Evolutionary conservation across 1,140 invertebrate species (phyloP).

Genomic region (Sitobion miscanthi): DNA sequence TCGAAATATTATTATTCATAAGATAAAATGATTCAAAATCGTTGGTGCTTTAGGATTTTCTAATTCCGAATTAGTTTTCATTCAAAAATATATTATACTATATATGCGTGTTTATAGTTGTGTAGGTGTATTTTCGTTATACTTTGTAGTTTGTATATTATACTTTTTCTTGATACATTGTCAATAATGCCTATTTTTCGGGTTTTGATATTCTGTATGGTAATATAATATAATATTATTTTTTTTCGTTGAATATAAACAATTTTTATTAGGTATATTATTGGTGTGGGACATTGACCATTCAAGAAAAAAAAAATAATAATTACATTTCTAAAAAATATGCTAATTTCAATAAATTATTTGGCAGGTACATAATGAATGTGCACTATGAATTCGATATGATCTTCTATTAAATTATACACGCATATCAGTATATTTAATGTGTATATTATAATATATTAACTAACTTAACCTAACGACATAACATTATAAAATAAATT

Average conservation of each 20-base stretch:
- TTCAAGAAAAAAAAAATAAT: not conserved
- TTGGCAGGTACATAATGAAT: not conserved
- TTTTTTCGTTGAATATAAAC: not conserved
- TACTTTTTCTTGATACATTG: not conserved
- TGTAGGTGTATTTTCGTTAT: not conserved
- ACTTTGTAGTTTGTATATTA: not conserved
- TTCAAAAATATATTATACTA: not conserved
- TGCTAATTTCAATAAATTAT: slow-evolving; percentile 1
- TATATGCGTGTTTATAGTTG: not conserved
- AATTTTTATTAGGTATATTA: not conserved
- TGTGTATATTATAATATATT: not conserved
- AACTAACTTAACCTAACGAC: not conserved
- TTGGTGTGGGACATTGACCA: not conserved
- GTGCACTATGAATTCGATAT: not conserved
- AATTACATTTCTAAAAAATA: not conserved
- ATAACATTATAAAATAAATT: not conserved
- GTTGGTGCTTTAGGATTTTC: too few species aligned
- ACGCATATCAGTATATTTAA: not conserved
- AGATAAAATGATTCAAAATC: too few species aligned
- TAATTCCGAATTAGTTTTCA: not conserved
- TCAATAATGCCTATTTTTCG: not conserved
- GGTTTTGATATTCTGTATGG: not conserved
- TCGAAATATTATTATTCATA: not conserved
- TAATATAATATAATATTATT: too few species aligned
- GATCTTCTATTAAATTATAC: not conserved